Evolutionary conservation across 2,888 invertebrate genomes (phyloP).

Genomic region (Xestoiulus laeticollis): DNA sequence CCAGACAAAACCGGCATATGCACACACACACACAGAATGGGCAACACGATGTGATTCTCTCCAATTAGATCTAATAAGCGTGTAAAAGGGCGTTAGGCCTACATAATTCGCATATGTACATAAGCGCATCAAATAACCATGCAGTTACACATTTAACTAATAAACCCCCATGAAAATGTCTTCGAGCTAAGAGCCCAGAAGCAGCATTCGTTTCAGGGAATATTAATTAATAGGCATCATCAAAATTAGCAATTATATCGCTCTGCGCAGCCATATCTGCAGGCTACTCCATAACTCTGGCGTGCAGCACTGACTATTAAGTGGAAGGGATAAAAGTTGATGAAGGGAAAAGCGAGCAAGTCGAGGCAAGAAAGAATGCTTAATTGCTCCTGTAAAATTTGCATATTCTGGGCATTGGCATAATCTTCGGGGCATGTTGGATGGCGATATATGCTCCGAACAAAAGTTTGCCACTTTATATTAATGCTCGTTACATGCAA

Average conservation of each 20-base stretch:
- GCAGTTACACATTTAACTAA: background rate
- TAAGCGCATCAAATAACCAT: background rate
- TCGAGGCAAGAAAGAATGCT: background rate
- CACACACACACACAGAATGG: background rate
- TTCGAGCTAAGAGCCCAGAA: background rate
- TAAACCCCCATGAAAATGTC: background rate
- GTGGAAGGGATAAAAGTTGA: background rate
- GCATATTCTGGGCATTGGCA: background rate
- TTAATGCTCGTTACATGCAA: background rate
- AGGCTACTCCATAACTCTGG: background rate
- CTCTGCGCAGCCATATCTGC: slow-evolving; percentile 10
- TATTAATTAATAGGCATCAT: slow-evolving; percentile 31
- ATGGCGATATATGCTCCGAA: background rate
- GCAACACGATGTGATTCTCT: slow-evolving; percentile 4
- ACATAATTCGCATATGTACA: background rate
- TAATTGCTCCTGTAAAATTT: slow-evolving; percentile 31
- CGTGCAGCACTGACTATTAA: background rate
- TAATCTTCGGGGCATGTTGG: slow-evolving; percentile 9
- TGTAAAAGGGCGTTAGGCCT: slow-evolving; percentile 8
- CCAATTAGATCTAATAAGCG: slow-evolving; percentile 21
- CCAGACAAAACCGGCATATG: background rate
- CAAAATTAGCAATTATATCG: slow-evolving; percentile 35
- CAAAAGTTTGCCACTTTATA: background rate
- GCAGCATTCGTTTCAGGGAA: slow-evolving; percentile 9
- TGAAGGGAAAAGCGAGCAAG: slow-evolving; percentile 15